These are phyloP conservation scores for Nudaria mundana DNA, from an alignment of 2,888 invertebrate species.

Conservation along the genomic window DNA sequence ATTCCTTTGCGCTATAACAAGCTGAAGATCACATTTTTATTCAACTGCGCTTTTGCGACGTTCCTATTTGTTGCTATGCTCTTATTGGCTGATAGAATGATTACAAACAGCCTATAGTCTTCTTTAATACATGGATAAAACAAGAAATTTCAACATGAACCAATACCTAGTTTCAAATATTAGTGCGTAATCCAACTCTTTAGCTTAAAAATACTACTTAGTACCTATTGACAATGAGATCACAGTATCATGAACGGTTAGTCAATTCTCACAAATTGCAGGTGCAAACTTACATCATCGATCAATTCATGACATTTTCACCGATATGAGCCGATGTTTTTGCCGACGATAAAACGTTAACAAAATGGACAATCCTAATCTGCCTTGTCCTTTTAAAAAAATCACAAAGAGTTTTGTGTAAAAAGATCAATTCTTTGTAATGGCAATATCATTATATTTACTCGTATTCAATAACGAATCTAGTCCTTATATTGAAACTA, in stretches of 20 bases:
- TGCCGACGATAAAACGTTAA: slow-evolving; percentile 55
- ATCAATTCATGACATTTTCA: slow-evolving; percentile 72
- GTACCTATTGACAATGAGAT: background rate
- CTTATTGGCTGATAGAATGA: no score
- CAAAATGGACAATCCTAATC: slow-evolving; percentile 76
- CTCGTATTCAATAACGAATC: background rate
- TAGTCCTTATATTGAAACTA: background rate
- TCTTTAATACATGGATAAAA: no score
- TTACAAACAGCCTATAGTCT: no score
- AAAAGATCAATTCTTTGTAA: slow-evolving; percentile 48
- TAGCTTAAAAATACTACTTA: no score
- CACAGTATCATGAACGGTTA: slow-evolving; percentile 28
- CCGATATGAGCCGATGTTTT: slow-evolving; percentile 38
- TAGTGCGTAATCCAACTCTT: no score
- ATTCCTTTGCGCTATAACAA: no score
- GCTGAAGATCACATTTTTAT: no score
- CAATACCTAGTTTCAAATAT: no score
- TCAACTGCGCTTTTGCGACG: no score
- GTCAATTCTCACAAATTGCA: slow-evolving; percentile 47
- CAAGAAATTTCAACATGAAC: no score
- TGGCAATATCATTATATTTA: slow-evolving; percentile 6
- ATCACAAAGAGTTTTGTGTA: slow-evolving; percentile 54
- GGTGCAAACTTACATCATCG: slow-evolving; percentile 60
- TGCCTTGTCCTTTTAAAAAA: slow-evolving; percentile 65
- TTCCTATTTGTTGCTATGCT: no score